Percentiles rank a stretch among this genome's conserved stretches.
phyloP scores from a whole-genome alignment of 1,140 invertebrate genomes.

The Macrostomum lignano region DNA sequence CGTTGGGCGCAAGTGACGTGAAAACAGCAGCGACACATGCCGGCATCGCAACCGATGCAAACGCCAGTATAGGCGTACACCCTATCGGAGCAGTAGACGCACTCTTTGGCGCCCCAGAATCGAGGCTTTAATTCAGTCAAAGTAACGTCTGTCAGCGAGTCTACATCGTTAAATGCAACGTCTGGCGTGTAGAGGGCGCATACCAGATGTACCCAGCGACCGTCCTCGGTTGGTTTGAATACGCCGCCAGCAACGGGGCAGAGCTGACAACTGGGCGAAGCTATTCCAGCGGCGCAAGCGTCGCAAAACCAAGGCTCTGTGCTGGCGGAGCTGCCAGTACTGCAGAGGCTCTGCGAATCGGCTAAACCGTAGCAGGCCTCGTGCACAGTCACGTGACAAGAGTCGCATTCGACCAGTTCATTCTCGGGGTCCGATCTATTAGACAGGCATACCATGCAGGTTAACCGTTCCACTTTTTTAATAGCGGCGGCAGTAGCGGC shows the following conservation, averaged over 20 bases:
- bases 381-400: constrained; percentile 73
- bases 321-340: constrained; percentile 44
- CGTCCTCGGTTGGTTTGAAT: constrained; percentile 77
- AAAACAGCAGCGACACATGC: constrained; percentile 81
- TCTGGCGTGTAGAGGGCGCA: constrained; percentile 81
- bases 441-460: too few relatives aligned
- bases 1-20: constrained; percentile 96
- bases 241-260: constrained; percentile 44
- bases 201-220: constrained; percentile 79
- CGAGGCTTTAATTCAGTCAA: constrained; percentile 3
- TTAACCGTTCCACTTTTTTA: too few relatives aligned
- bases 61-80: constrained; percentile 62
- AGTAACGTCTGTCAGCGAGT: constrained; percentile 22
- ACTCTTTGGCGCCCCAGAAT: constrained; percentile 15
- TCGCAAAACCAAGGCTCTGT: constrained; percentile 95
- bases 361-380: constrained; percentile 86
- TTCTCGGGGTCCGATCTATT: too few relatives aligned
- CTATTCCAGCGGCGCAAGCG: constrained; percentile 64
- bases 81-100: constrained; percentile 47
- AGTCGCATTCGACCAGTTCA: constrained; percentile 84
- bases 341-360: constrained; percentile 54
- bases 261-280: constrained; percentile 27
- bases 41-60: constrained; percentile 79
- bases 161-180: constrained; percentile 77
- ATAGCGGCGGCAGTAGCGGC: too few relatives aligned